Evolutionary conservation across 2,888 invertebrate genomes (phyloP).

Genomic region (Tipula vernalis): DNA sequence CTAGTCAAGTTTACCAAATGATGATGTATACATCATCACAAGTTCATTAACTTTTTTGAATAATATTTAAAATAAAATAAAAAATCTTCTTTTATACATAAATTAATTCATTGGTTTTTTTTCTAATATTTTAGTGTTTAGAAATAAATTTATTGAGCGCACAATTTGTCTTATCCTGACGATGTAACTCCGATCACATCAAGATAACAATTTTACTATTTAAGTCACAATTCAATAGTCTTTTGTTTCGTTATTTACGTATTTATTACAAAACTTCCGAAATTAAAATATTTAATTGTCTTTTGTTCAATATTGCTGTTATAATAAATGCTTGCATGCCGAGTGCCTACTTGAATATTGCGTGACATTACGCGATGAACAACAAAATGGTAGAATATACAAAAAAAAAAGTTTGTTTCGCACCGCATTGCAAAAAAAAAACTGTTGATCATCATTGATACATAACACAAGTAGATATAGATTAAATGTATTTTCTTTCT

Average conservation of each 20-base stretch:
- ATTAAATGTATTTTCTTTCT: conserved; percentile 4
- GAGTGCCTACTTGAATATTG: neutral
- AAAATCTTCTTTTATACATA: neutral
- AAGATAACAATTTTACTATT: neutral
- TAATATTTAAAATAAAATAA: neutral
- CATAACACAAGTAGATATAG: neutral
- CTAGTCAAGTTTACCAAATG: neutral
- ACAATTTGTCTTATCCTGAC: neutral
- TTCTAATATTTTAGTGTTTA: neutral
- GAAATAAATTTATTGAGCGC: neutral
- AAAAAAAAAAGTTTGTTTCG: neutral
- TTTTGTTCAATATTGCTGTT: neutral
- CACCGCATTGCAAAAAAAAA: neutral
- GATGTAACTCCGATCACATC: neutral
- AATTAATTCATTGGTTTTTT: neutral
- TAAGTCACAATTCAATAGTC: neutral
- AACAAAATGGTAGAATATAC: neutral
- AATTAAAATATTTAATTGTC: neutral
- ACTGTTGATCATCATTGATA: neutral
- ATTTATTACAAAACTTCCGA: neutral
- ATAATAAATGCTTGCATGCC: neutral
- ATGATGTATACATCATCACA: neutral
- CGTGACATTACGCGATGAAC: neutral
- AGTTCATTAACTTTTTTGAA: neutral
- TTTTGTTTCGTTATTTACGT: neutral